phyloP scores from a whole-genome alignment of 1,140 invertebrate genomes.

The Cotesia glomerata region DNA sequence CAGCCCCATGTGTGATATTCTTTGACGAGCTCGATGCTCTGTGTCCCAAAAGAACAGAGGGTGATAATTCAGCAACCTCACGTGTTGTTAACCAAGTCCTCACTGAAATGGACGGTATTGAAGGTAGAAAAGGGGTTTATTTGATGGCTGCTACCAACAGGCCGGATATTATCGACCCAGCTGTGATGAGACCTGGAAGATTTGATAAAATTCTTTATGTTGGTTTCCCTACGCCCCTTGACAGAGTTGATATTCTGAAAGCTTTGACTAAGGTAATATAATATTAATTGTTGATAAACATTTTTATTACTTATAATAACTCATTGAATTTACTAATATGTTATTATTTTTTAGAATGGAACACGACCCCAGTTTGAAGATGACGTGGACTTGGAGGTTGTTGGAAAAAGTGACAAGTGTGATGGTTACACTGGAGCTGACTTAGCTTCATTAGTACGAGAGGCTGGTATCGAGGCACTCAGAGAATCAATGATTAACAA shows the following conservation, averaged over 20 bases:
- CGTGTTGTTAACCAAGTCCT: slow-evolving; percentile 96
- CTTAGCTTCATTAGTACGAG: slow-evolving; percentile 83
- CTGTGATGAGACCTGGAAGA: slow-evolving; percentile 91
- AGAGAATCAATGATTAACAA: slow-evolving; percentile 68
- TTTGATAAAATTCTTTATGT: slow-evolving; percentile 95
- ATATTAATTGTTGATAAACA: slow-evolving; percentile 6
- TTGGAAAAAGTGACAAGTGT: slow-evolving; percentile 72
- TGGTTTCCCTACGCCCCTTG: slow-evolving; percentile 81
- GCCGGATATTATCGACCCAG: slow-evolving; percentile 96
- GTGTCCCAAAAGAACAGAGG: slow-evolving; percentile 86
- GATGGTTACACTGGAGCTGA: slow-evolving; percentile 92
- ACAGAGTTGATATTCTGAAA: slow-evolving; percentile 86
- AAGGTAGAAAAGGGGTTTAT: slow-evolving; percentile 88
- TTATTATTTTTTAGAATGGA: slow-evolving; percentile 67
- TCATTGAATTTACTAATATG: slow-evolving; percentile 17
- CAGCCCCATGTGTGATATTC: slow-evolving; percentile 97
- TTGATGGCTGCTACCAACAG: slow-evolving; percentile 96
- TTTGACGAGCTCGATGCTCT: slow-evolving; percentile 99
- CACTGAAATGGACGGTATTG: slow-evolving; percentile 98
- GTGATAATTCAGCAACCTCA: slow-evolving; percentile 73
- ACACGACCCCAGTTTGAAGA: slow-evolving; percentile 75
- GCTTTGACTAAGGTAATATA: slow-evolving; percentile 84
- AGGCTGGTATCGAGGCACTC: slow-evolving; percentile 80
- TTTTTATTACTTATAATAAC: slow-evolving; percentile 11
- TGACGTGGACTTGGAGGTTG: slow-evolving; percentile 78